Conservation (phyloP, 2,888 invertebrate genomes). For the Morinoia aosen region DNA sequence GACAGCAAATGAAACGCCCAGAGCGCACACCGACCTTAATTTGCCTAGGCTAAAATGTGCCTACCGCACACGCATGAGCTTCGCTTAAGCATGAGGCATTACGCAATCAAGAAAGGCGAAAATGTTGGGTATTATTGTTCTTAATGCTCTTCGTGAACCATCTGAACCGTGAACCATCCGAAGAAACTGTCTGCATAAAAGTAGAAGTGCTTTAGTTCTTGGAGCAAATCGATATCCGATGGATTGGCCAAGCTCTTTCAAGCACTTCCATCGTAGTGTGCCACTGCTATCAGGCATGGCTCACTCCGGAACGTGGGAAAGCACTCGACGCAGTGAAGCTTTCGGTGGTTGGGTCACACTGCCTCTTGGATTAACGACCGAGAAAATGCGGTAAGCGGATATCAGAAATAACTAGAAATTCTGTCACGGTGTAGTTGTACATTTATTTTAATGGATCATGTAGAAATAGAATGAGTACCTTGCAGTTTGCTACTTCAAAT, state of each 20-base stretch:
- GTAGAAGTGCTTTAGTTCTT: neutral
- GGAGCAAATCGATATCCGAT: neutral
- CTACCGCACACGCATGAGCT: too few species aligned
- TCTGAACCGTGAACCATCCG: too few species aligned
- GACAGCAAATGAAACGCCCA: too few species aligned
- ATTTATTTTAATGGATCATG: neutral
- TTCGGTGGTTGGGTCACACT: neutral
- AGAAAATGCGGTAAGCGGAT: neutral
- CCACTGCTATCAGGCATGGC: neutral
- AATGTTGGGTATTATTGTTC: too few species aligned
- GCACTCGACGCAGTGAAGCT: neutral
- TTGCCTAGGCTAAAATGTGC: too few species aligned
- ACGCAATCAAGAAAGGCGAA: too few species aligned
- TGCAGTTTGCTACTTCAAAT: neutral
- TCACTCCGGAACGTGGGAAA: neutral
- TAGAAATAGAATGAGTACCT: neutral
- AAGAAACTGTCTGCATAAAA: neutral
- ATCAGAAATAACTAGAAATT: neutral
- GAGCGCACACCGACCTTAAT: too few species aligned
- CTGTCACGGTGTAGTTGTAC: neutral
- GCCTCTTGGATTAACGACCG: neutral
- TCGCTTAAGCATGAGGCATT: too few species aligned
- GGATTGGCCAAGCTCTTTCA: neutral
- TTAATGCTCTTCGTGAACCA: too few species aligned
- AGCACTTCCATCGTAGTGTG: neutral